Conservation (phyloP, 2,888 invertebrate genomes). For the Andrena minutula region DNA sequence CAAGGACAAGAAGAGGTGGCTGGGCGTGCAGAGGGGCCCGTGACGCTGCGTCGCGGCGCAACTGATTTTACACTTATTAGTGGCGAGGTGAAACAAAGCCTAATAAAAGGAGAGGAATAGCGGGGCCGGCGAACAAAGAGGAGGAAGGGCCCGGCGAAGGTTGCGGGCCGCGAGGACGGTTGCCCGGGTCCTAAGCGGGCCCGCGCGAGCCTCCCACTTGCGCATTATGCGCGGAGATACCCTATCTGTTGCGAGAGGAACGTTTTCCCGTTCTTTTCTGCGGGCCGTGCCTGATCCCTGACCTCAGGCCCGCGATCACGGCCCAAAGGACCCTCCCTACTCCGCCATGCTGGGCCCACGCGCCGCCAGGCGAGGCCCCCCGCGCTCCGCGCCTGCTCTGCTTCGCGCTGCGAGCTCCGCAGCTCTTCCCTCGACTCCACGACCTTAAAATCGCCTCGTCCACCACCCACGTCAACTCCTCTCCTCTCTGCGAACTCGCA, state of each 20-base stretch:
- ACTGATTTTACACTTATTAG: constrained; percentile 59
- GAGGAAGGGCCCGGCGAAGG: constrained; percentile 64
- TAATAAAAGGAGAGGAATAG: constrained; percentile 63
- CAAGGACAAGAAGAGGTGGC: too few species aligned
- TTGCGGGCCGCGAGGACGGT: constrained; percentile 45
- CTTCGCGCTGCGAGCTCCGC: neutral
- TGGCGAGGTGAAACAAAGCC: constrained; percentile 67
- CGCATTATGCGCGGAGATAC: constrained; percentile 78
- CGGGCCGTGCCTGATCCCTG: constrained; percentile 76
- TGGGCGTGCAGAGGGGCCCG: neutral
- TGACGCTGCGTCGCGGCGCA: constrained; percentile 31
- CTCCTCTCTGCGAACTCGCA: neutral
- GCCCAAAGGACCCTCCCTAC: constrained; percentile 31
- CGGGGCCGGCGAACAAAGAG: neutral
- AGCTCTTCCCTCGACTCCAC: neutral
- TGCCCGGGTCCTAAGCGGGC: constrained; percentile 45
- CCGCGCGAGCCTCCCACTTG: constrained; percentile 77
- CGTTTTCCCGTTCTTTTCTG: constrained; percentile 76
- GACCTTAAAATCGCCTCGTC: neutral
- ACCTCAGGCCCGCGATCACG: constrained; percentile 70
- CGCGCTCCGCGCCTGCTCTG: constrained; percentile 20
- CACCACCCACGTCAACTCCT: neutral
- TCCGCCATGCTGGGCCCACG: constrained; percentile 50
- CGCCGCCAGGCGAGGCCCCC: constrained; percentile 28
- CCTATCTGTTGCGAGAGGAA: constrained; percentile 75